Evolutionary conservation across 2,797 vertebrate genomes (phyloP), one percentile per base, ranked within the genome.

Genomic region (Paramormyrops hopkinsi): DNA sequence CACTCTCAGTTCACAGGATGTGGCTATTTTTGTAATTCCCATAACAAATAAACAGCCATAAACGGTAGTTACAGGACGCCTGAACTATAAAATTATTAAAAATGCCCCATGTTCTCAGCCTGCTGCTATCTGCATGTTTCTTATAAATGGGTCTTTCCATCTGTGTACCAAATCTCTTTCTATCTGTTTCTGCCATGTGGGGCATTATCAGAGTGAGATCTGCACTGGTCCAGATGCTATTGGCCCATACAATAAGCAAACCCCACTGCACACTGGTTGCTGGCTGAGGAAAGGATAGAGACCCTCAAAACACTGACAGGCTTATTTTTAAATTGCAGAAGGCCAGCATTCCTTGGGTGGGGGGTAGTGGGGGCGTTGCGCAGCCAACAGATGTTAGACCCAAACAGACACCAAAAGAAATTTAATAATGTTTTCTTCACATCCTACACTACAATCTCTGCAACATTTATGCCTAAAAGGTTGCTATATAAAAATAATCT

Each of bases 311-410:
- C 62, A 69, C 22, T 69, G 22, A 69, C 11, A 12, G 62, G 62
- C 62, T 69, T 69, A 69, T 69, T 69, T 69, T 69, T 69, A 69
- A 69, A 69, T 69, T 69, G 62, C 62, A 69, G 25, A 69, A 69
- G 22, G 25, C 25, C 25, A 69, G 62, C 11, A 69, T 12, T 29
- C 62, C 62, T 33, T 12, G 62, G 25, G 65, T 12, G 11, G 3
- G 29, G 65, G 29, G 9, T 25, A 29, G 62, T 59, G 62, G 62
- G 25, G 62, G 25, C 3, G 62, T 69, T 12, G 65, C 4, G 65
- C 65, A 73, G 25, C 65, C 4, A 33, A 73, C 29, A 33, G 65
- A 73, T 12, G 25, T 73, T 37, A 4, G 25, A 73, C 65, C 4
- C 29, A 33, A 37, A 44, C 37, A 41, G 33, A 44, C 12, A 44